These are phyloP conservation scores for Escarpia spicata DNA, from an alignment of 2,888 invertebrate species.

Conservation along the genomic window DNA sequence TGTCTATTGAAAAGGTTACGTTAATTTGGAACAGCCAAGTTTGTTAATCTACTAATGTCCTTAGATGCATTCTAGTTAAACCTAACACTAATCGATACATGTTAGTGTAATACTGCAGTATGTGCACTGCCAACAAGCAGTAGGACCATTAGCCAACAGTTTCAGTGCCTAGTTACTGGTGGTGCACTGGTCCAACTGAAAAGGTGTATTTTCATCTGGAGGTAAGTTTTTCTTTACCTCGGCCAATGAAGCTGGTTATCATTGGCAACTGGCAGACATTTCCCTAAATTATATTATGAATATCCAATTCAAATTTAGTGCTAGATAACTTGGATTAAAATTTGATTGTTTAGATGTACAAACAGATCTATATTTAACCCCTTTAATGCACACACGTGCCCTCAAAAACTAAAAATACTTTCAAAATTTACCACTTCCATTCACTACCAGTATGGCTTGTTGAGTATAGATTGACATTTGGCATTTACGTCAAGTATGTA, in stretches of 20 bases:
- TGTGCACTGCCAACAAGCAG: neutral
- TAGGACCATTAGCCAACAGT: neutral
- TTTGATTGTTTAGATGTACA: neutral
- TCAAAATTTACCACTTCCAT: neutral
- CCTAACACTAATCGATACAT: neutral
- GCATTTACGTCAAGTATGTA: neutral
- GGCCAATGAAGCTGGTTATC: neutral
- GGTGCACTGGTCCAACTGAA: neutral
- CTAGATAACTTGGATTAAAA: neutral
- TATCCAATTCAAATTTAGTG: neutral
- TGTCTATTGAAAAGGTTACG: neutral
- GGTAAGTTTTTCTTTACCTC: neutral
- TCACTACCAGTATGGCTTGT: neutral
- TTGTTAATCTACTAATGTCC: neutral
- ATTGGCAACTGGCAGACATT: neutral
- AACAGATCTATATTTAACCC: neutral
- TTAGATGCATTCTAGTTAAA: neutral
- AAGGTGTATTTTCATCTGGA: neutral
- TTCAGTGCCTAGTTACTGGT: neutral
- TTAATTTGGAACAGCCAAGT: neutral
- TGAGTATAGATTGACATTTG: neutral
- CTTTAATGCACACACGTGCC: neutral
- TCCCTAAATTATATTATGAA: neutral
- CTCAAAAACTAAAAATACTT: neutral
- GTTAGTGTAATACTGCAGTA: neutral